Conservation (phyloP, 30 jellyfish, hydroid and myxozoan species). For the Cassiopea andromeda region DNA sequence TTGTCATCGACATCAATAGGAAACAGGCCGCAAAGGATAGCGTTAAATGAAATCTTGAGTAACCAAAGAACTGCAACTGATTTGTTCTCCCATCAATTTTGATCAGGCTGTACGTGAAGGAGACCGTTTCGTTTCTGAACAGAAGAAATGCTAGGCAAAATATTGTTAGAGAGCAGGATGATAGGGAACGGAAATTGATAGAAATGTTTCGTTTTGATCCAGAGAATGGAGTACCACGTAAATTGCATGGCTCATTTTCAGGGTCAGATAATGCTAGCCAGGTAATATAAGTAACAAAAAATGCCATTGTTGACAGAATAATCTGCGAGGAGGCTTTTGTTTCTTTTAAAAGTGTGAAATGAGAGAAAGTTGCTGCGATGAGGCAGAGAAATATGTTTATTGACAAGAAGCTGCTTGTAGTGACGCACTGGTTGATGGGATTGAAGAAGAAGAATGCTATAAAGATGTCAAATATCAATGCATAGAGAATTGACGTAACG, state of each 20-base stretch:
- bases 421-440: constrained; percentile 68
- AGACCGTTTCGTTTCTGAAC: constrained; percentile 57
- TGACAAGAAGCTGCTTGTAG: constrained; percentile 58
- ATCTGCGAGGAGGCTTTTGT: constrained; percentile 84
- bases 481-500: constrained; percentile 84
- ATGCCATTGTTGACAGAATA: constrained; percentile 67
- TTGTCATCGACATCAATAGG: constrained; percentile 83
- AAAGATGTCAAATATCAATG: constrained; percentile 78
- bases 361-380: constrained; percentile 68
- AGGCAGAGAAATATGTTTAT: constrained; percentile 81
- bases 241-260: constrained; percentile 89
- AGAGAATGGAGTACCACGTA: constrained; percentile 92
- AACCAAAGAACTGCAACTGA: constrained; percentile 40
- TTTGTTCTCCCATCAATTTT: constrained; percentile 35
- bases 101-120: constrained; percentile 65
- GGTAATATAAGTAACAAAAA: constrained; percentile 70
- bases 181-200: constrained; percentile 71
- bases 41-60: constrained; percentile 58
- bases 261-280: constrained; percentile 98
- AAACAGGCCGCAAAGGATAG: constrained; percentile 67
- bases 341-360: constrained; percentile 69
- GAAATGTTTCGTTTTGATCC: constrained; percentile 87
- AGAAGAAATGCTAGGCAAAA: constrained; percentile 49
- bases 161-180: constrained; percentile 46
- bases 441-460: constrained; percentile 93